Conservation (phyloP, 2,113 vertebrate species). For the Austrofundulus limnaeus region DNA sequence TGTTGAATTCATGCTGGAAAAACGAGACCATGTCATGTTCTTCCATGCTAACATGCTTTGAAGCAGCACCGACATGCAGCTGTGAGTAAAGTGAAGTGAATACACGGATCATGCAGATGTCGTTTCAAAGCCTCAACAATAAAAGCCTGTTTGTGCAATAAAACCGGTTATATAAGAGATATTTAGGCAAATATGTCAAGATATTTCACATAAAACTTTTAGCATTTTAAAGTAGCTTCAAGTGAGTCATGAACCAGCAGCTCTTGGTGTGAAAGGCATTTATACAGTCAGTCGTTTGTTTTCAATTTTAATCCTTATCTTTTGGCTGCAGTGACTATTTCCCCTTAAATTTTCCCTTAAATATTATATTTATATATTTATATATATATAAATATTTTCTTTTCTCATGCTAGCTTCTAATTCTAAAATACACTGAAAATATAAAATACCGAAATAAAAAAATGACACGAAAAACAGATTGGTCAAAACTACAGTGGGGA, state of each 20-base stretch:
- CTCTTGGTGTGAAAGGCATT: slow-evolving; percentile 9
- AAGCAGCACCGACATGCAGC: neutral
- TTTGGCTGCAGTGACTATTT: neutral
- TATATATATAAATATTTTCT: too few relatives aligned
- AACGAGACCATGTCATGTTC: neutral
- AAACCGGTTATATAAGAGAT: neutral
- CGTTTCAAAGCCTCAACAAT: neutral
- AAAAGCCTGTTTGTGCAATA: neutral
- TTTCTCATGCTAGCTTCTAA: too few relatives aligned
- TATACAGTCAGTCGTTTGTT: neutral
- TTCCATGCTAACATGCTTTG: neutral
- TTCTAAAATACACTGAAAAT: too few relatives aligned
- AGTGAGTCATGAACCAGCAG: slow-evolving; percentile 9
- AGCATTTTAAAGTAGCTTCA: neutral
- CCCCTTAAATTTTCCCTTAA: neutral
- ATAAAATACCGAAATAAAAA: too few relatives aligned
- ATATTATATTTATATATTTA: too few relatives aligned
- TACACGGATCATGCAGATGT: neutral
- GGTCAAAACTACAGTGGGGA: neutral
- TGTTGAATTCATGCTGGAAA: neutral
- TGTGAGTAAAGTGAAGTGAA: neutral
- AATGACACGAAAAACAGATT: too few relatives aligned
- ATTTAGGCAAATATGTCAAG: neutral
- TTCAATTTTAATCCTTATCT: neutral
- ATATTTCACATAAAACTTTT: neutral